A percentile compares a stretch with the other conserved stretches of the same genome.
Conservation (phyloP, 2,888 invertebrate species). For the Eupeodes latifasciatus region DNA sequence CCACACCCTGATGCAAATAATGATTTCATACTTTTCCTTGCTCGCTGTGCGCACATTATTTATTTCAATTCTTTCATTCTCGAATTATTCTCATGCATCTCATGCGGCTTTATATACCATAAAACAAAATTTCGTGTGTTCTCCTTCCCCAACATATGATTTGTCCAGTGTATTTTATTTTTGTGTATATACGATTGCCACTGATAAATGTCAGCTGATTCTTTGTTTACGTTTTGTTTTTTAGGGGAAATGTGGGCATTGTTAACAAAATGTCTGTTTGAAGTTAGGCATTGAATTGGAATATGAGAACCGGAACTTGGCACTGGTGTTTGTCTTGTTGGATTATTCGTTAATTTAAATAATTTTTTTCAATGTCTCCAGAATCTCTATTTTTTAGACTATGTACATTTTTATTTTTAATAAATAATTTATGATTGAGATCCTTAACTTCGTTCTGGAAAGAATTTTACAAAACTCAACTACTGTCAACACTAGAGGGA, state of each 20-base stretch:
- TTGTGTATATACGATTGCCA: constrained; percentile 31
- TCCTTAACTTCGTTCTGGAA: no score
- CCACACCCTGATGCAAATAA: neutral
- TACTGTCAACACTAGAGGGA: no score
- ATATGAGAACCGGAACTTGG: constrained; percentile 43
- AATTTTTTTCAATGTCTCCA: neutral
- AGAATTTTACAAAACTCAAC: no score
- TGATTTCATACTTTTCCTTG: constrained; percentile 14
- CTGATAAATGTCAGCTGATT: constrained; percentile 68
- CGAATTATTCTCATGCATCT: constrained; percentile 43
- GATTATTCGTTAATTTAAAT: neutral
- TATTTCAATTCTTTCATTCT: constrained; percentile 52
- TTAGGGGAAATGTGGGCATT: constrained; percentile 63
- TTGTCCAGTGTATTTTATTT: constrained; percentile 40
- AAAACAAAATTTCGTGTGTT: constrained; percentile 16
- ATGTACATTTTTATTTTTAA: neutral
- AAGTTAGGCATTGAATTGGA: constrained; percentile 32
- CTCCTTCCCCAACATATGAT: constrained; percentile 68
- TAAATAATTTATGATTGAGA: no score
- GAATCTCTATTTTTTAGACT: neutral
- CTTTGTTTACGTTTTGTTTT: constrained; percentile 75
- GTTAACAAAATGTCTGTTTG: neutral
- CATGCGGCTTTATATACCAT: constrained; percentile 26
- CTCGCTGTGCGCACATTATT: constrained; percentile 48
- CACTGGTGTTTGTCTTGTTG: neutral